Percentiles rank a stretch among this genome's conserved stretches.
Conservation (phyloP, 1,140 invertebrate genomes). For the Lepidurus apus region DNA sequence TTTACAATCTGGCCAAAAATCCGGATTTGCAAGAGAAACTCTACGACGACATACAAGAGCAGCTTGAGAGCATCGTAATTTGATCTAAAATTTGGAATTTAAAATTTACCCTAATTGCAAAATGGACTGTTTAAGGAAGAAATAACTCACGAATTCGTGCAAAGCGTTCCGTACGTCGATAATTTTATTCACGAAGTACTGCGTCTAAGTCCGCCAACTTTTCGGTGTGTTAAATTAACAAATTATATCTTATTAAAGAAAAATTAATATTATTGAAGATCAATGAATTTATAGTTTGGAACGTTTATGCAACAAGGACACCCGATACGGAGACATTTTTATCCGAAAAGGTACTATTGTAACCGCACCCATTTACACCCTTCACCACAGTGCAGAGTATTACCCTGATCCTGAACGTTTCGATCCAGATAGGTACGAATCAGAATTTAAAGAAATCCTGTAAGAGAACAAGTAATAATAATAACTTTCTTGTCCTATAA, state of each 20-base stretch:
- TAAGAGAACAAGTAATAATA: not conserved
- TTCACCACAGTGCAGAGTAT: slow-evolving; percentile 56
- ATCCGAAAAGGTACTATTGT: slow-evolving; percentile 49
- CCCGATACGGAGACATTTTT: slow-evolving; percentile 39
- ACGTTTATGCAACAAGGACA: slow-evolving; percentile 36
- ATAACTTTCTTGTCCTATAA: slow-evolving; percentile 28
- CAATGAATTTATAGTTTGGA: slow-evolving; percentile 31
- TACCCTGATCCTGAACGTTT: slow-evolving; percentile 58
- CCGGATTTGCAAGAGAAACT: slow-evolving; percentile 52
- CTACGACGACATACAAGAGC: slow-evolving; percentile 41
- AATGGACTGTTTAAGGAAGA: too few species aligned
- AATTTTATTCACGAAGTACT: slow-evolving; percentile 50
- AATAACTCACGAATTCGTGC: slow-evolving; percentile 40
- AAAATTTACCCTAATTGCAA: too few species aligned
- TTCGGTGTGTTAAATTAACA: not conserved
- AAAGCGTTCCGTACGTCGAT: slow-evolving; percentile 51
- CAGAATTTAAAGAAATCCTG: too few species aligned
- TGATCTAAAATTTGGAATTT: not conserved
- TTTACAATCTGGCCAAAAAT: slow-evolving; percentile 62
- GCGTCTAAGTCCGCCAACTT: slow-evolving; percentile 46
- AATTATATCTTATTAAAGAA: not conserved
- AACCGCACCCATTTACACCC: slow-evolving; percentile 47
- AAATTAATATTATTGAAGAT: too few species aligned
- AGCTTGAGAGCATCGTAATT: slow-evolving; percentile 33
- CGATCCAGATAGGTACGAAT: slow-evolving; percentile 52